Evolutionary conservation across 1,140 invertebrate genomes (phyloP), one percentile per base, ranked within the genome.

Genomic region (Aphidius ervi): DNA sequence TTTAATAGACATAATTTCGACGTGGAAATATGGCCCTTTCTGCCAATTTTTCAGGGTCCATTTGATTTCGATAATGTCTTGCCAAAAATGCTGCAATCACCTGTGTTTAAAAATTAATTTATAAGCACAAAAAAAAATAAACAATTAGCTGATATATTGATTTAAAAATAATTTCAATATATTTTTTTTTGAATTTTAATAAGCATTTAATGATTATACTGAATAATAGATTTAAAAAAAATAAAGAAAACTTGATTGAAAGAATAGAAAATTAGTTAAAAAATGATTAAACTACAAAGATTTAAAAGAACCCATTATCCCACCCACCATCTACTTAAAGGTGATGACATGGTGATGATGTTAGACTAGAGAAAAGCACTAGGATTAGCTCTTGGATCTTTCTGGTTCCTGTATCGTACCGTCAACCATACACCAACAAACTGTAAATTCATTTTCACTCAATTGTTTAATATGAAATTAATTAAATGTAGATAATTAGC

Each of bases 381-480:
- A 70, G 94, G 93, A 84, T 97, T 95, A 84, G 90, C 92, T 70
- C 91, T 83, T 69, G 94, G 94, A 83, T 97, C 93, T 89, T 96
- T 96, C 84, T 96, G 94, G 83, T 97, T 97, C 81, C 95, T 89
- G 86, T 94, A 97, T 63, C 94, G 88, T 71, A 96, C 88, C 65
- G 95, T 96, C 84, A 98, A 87, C 93, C 94, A 96, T 67, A 98
- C 93, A 82, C 95, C 95, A 80, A 97, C 84, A 84, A 97, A 94
- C 94, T 97, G 89, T 68, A 87, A 87, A 62, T 58, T 54, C 40
- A 54, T 53, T 55, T 46, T 48, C 46, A 49, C 50, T 49, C 8
- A 6, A 16, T 41, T 53, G 16, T 40, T 46, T 20, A 10, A 61
- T n/a, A 10, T 54, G 9, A 46, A 20, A 31, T 9, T 9, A 55